A percentile compares a stretch with the other conserved stretches of the same genome.
Evolutionary conservation across 2,797 vertebrate genomes (phyloP).

Genomic region (Gallirallus australis): DNA sequence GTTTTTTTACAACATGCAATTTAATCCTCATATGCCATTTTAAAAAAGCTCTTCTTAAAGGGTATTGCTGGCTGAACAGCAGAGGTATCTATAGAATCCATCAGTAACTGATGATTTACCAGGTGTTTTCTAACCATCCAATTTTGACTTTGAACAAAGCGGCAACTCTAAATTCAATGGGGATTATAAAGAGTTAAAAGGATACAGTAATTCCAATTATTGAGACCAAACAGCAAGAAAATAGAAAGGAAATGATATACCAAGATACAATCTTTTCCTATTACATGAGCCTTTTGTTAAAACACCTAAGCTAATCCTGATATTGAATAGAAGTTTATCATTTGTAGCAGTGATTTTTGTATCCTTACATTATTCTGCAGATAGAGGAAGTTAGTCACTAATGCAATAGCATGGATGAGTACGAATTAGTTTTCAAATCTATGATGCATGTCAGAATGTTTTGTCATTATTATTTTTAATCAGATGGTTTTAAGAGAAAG

Average conservation of each 20-base stretch:
- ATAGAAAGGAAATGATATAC: neutral
- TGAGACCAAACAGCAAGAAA: neutral
- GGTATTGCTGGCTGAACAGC: neutral
- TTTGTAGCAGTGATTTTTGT: neutral
- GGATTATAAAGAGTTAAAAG: neutral
- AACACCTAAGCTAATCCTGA: neutral
- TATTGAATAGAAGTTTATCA: neutral
- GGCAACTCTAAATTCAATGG: neutral
- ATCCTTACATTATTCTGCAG: neutral
- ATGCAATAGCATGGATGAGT: neutral
- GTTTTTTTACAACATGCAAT: neutral
- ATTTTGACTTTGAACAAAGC: neutral
- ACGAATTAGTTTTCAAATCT: constrained; percentile 24
- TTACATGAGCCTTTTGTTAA: neutral
- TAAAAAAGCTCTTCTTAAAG: neutral
- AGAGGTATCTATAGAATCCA: neutral
- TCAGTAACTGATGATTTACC: neutral
- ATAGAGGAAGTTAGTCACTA: neutral
- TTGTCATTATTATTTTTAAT: constrained; percentile 27
- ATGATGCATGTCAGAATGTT: neutral
- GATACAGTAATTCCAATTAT: neutral
- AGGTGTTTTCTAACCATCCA: neutral
- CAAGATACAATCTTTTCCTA: neutral
- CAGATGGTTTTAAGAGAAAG: constrained; percentile 23
- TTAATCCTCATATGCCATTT: neutral